These are phyloP conservation scores for Lagodon rhomboides DNA, from an alignment of 2,797 vertebrate species.

Conservation along the genomic window DNA sequence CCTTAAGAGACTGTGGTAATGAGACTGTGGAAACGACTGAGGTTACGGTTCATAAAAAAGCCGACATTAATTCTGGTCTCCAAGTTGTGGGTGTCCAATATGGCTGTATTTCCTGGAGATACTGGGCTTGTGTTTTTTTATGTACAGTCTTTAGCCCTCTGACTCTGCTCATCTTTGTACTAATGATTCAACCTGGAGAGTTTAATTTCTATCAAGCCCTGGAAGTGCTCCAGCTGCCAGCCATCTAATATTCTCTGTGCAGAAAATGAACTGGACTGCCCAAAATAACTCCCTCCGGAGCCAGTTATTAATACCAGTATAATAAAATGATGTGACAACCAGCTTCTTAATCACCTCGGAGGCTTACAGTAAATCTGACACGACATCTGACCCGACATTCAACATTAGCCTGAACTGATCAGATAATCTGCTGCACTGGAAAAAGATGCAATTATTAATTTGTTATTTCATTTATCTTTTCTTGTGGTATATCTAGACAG, in stretches of 20 bases:
- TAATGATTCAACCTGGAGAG: background rate
- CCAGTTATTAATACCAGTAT: background rate
- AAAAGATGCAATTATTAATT: background rate
- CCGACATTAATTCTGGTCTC: no score
- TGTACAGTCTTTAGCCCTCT: background rate
- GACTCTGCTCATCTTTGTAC: background rate
- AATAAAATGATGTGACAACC: background rate
- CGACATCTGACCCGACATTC: background rate
- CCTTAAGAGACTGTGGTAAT: no score
- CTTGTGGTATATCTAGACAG: no score
- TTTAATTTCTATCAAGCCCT: background rate
- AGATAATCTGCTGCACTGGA: slow-evolving; percentile 6
- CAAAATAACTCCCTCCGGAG: slow-evolving; percentile 14
- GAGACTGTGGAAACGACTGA: no score
- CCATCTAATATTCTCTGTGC: background rate
- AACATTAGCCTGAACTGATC: background rate
- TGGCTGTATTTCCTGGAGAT: background rate
- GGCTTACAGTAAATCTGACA: slow-evolving; percentile 6
- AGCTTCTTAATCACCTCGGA: background rate
- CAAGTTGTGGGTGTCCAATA: background rate
- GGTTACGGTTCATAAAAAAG: no score
- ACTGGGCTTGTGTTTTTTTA: background rate
- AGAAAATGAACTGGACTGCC: slow-evolving; percentile 11
- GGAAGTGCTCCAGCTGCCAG: slow-evolving; percentile 9
- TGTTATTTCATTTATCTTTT: background rate